Percentiles rank a stretch among this genome's conserved stretches.
phyloP scores from a whole-genome alignment of 2,113 vertebrate genomes.

The Anseranas semipalmata region DNA sequence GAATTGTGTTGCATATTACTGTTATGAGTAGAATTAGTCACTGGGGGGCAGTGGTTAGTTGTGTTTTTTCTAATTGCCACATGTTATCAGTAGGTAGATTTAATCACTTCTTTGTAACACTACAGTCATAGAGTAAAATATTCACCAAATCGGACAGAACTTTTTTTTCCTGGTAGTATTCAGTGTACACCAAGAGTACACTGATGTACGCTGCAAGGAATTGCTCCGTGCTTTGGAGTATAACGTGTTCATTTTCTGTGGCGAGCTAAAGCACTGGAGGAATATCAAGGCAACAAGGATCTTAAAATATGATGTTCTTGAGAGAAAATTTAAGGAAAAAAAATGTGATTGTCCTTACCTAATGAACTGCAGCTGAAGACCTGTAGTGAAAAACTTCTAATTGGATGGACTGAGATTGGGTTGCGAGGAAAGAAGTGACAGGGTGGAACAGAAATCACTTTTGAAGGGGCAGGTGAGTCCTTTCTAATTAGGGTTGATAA shows the following conservation, averaged over 20 bases:
- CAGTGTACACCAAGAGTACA: background rate
- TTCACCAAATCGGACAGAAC: background rate
- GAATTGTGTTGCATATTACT: background rate
- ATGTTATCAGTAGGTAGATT: background rate
- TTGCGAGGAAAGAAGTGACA: background rate
- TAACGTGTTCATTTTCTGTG: background rate
- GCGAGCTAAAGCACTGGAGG: background rate
- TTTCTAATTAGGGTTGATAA: background rate
- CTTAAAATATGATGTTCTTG: background rate
- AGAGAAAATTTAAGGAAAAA: background rate
- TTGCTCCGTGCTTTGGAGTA: background rate
- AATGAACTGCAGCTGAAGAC: background rate
- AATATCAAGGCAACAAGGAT: no score
- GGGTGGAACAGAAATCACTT: background rate
- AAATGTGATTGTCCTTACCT: background rate
- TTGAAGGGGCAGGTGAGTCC: background rate
- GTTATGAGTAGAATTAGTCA: background rate
- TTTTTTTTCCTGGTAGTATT: background rate
- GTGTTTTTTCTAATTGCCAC: background rate
- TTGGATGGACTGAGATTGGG: background rate
- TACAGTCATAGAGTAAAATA: background rate
- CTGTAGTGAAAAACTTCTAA: background rate
- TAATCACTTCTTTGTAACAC: background rate
- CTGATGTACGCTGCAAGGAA: background rate
- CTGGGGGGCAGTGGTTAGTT: constrained; percentile 35